Evolutionary conservation across 2,888 invertebrate genomes (phyloP).

Genomic region (Deroplatys truncata): DNA sequence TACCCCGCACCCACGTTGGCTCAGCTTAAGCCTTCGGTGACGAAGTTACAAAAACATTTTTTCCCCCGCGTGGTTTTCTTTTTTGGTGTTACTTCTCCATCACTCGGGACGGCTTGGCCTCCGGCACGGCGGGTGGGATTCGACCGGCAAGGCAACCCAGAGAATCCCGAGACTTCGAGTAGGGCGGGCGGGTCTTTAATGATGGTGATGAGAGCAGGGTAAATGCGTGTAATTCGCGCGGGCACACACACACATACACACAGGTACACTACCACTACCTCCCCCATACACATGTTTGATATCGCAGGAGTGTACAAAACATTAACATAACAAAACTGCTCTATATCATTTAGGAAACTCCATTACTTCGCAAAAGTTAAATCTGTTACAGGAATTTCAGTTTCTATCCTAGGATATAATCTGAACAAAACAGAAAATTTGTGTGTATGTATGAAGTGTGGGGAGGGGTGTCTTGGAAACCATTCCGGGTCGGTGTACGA

Average conservation of each 20-base stretch:
- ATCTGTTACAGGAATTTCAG: too few species aligned
- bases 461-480: too few species aligned
- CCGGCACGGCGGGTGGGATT: not conserved
- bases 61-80: not conserved
- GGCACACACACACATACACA: conserved; percentile 4
- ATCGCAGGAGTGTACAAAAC: not conserved
- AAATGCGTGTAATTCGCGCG: conserved; percentile 25
- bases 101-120: not conserved
- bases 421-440: too few species aligned
- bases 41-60: not conserved
- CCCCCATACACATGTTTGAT: not conserved
- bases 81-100: not conserved
- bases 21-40: conserved; percentile 1
- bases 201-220: conserved; percentile 16
- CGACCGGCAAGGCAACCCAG: not conserved
- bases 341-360: too few species aligned
- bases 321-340: not conserved
- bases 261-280: not conserved
- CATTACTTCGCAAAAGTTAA: too few species aligned
- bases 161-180: not conserved
- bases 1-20: not conserved
- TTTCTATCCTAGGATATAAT: too few species aligned
- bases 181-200: conserved; percentile 15
- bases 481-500: too few species aligned
- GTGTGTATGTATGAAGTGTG: too few species aligned